These are phyloP conservation scores for Muscidifurax raptorellus DNA, from an alignment of 1,140 invertebrate species.

Conservation along the genomic window DNA sequence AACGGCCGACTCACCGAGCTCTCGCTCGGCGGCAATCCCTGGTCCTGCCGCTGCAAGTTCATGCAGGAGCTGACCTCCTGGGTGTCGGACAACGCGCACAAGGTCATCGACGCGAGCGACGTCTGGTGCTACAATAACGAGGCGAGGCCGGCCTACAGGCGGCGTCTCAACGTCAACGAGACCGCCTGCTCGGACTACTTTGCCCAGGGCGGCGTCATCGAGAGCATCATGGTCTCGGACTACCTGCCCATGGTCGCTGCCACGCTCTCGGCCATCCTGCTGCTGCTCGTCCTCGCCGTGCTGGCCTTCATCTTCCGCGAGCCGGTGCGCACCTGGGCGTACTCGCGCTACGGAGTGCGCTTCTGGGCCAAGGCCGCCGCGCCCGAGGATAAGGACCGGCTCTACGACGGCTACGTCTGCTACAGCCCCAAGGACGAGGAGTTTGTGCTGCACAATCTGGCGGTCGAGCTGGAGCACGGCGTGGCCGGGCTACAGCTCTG, in stretches of 20 bases:
- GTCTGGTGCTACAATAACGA: constrained; percentile 89
- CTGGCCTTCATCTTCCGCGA: constrained; percentile 90
- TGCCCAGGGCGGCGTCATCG: constrained; percentile 87
- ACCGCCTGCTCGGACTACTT: constrained; percentile 90
- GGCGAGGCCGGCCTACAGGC: constrained; percentile 81
- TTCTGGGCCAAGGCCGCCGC: constrained; percentile 77
- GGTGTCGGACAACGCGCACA: constrained; percentile 87
- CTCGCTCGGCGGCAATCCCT: constrained; percentile 87
- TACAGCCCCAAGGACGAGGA: constrained; percentile 95
- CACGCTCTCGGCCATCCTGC: constrained; percentile 83
- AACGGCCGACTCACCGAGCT: constrained; percentile 84
- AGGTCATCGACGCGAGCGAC: constrained; percentile 85
- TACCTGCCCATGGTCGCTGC: constrained; percentile 90
- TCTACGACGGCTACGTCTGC: constrained; percentile 94
- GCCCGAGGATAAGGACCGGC: constrained; percentile 85
- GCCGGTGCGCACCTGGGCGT: constrained; percentile 89
- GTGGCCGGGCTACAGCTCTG: constrained; percentile 86
- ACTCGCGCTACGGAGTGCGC: constrained; percentile 89
- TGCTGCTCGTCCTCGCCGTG: constrained; percentile 84
- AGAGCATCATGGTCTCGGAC: constrained; percentile 88
- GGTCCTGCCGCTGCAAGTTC: constrained; percentile 94
- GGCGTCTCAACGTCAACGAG: constrained; percentile 87
- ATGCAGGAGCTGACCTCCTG: constrained; percentile 90
- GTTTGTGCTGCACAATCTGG: constrained; percentile 89
- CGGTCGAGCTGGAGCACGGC: constrained; percentile 88